Evolutionary conservation across 2,113 vertebrate species (phyloP), one percentile per base, ranked within the genome.

Genomic region (Corapipo altera): DNA sequence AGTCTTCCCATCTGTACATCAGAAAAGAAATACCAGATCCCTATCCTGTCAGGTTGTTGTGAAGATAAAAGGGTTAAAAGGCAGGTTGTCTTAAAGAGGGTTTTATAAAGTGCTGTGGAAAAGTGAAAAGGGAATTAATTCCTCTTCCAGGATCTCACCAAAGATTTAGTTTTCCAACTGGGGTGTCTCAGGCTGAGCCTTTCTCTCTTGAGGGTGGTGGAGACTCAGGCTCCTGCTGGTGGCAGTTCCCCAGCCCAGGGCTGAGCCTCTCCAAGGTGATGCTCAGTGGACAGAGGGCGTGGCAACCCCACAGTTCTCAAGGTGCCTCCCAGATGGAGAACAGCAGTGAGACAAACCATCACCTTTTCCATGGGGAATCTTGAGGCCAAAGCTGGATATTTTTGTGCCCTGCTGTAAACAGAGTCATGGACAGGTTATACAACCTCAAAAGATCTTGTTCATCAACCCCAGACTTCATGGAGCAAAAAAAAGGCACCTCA

Each of bases 31-130:
- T 3, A 49, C 3, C 24, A 33, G 2, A 3, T 44, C 51, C 48
- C 17, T 26, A 6, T 48, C 10, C 52, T 0, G 0, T 3, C 5
- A 57, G 16, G 35, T 12, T 39, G 11, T 6, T 59, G 17, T 26
- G 73, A 78, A 59, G 48, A 54, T 51, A 44, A 51, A 73, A 54
- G 35, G 13, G 44, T 88, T 62, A 80, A 88, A 94, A 77, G 37
- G 35, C 20, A 43, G 24, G 6, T 9, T 93, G 30, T 30, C 52
- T 77, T 70, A 8, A 71, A 83, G 37, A 90, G 9, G 5, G 2
- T 20, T 58, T 51, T 37, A 74, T 43, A 48, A 91, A 71, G 5
- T 65, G 12, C 6, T 30, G 18, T 44, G 39, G 54, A 28, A 69
- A 90, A 70, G 12, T 70, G 46, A 32, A 69, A 15, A 65, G 58